Evolutionary conservation across 1,140 invertebrate genomes (phyloP), one percentile per base, ranked within the genome.

Genomic region (Mizuhopecten yessoensis): DNA sequence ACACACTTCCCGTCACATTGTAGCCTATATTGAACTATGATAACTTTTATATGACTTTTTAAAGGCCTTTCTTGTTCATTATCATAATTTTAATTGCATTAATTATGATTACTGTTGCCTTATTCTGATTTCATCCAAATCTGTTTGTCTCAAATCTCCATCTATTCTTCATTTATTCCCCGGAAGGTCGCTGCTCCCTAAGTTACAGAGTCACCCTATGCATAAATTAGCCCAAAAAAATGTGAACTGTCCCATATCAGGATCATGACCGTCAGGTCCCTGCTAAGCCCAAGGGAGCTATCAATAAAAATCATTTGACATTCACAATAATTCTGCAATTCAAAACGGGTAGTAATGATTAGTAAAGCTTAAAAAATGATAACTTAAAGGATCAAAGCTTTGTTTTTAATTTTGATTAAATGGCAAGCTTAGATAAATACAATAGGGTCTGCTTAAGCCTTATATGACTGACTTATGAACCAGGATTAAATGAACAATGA

Each of bases 31-130:
- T 75, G 57, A 75, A 75, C 57, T 29, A 29, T 75, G 5, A 75
- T 75, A 75, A 75, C 57, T 75, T 75, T 75, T 75, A 75, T 75
- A 75, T 75, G 57, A 75, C 57, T 75, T 75, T 75, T 75, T 75
- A 75, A 75, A 75, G 57, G 23, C 57, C 17, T 29, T n/a, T 75
- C 57, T 75, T 75, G 23, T 75, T 75, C 57, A 75, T 75, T 75
- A 75, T 75, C 57, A 29, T n/a, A n/a, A 75, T 75, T 75, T 75
- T 75, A 75, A 75, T 75, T 29, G 57, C 57, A 75, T 75, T 75
- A 75, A 75, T 75, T 75, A 29, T 75, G 57, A 75, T 75, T 75
- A 75, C 57, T 75, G 57, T 75, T 75, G 57, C 57, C 57, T 75
- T 29, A 29, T 75, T 75, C 57, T 75, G 57, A 75, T 75, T 75